Evolutionary conservation across 2,888 invertebrate species (phyloP), one percentile per base, ranked within the genome.

Genomic region (Epinotia ramella): DNA sequence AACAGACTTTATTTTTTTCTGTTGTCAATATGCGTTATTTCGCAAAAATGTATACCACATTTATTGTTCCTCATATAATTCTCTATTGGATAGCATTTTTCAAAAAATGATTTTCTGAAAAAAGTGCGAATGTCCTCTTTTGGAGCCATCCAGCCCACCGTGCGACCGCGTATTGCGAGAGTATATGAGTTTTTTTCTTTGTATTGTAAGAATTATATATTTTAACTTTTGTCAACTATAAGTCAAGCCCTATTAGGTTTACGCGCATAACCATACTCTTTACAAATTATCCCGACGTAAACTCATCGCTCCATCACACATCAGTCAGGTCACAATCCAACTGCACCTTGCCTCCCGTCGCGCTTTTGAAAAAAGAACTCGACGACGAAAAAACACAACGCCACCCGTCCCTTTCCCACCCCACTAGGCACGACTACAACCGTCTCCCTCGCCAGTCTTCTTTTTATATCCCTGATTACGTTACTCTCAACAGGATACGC

Each of bases 341-440:
- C 87, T 87, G 89, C 93, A 93, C 93, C 93, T 93, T 93, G 93
- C 93, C 91, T 91, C 91, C 91, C 91, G 89, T 81, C 88, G 89
- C 88, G 91, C 89, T 89, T 89, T 91, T 88, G 86, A 91, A 93
- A 92, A 91, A 91, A 84, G 87, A 91, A 87, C 87, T 84, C 82
- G 80, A 85, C 83, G 81, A 80, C 86, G 84, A 82, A 86, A 87
- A 89, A 90, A 89, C 87, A 86, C 83, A 86, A 83, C 77, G 77
- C 76, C 60, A 7, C 63, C 82, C 77, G 77, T 91, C 88, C 77
- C 83, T 57, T 75, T 89, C 84, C 18, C 80, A 80, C 86, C 33
- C 68, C 76, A 71, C 78, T 77, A 76, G 78, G 79, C 79, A 79
- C 77, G 81, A 9, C 5, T 59, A 78, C 77, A 78, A 46, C 80